Evolutionary conservation across 2,888 invertebrate species (phyloP).

Genomic region (Prosopocoilus inquinatus): DNA sequence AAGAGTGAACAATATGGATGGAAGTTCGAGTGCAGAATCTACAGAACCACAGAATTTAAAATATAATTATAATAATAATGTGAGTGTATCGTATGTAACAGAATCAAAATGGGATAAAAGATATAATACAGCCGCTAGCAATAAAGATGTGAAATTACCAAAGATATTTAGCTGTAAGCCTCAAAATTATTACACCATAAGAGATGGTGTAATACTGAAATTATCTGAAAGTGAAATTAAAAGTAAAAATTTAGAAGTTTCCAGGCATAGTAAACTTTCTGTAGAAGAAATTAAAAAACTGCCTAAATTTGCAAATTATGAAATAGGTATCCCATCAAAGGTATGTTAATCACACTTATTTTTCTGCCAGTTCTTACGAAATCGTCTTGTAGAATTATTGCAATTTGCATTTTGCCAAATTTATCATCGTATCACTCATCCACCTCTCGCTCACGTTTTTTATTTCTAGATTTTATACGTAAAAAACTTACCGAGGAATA

Average conservation of each 20-base stretch:
- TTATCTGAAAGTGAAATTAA: slow-evolving; percentile 38
- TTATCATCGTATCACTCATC: too few relatives aligned
- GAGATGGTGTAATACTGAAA: slow-evolving; percentile 54
- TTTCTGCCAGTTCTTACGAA: too few relatives aligned
- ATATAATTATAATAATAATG: not conserved
- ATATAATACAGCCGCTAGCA: slow-evolving; percentile 21
- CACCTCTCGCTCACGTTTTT: not conserved
- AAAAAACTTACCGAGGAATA: slow-evolving; percentile 56
- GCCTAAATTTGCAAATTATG: slow-evolving; percentile 56
- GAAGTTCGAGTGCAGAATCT: too few relatives aligned
- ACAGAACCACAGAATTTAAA: too few relatives aligned
- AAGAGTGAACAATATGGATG: slow-evolving; percentile 21
- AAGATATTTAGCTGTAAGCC: slow-evolving; percentile 39
- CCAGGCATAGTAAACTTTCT: slow-evolving; percentile 54
- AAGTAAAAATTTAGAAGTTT: slow-evolving; percentile 47
- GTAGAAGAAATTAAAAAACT: slow-evolving; percentile 56
- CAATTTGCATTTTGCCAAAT: too few relatives aligned
- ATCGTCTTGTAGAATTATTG: too few relatives aligned
- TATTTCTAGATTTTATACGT: slow-evolving; percentile 54
- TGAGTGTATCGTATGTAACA: slow-evolving; percentile 16
- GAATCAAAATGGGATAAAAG: slow-evolving; percentile 51
- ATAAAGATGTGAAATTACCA: slow-evolving; percentile 10
- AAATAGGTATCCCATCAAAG: slow-evolving; percentile 55
- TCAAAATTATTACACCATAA: slow-evolving; percentile 54
- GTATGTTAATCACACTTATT: slow-evolving; percentile 34